Evolutionary conservation across 2,113 vertebrate genomes (phyloP).

Genomic region (Cebidichthys violaceus): DNA sequence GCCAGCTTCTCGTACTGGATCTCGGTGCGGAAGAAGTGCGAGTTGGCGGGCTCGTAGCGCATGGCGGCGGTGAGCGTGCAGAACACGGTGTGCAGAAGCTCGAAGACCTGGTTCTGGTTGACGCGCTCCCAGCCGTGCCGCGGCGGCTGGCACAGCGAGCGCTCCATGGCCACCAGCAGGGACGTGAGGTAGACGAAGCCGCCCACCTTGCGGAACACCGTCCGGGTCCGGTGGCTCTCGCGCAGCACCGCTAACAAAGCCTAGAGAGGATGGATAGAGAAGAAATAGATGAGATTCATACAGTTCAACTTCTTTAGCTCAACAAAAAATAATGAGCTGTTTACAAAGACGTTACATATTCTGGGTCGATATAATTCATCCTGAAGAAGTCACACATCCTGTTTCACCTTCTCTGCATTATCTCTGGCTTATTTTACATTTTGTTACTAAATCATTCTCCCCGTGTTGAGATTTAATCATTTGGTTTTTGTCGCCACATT

Average conservation of each 20-base stretch:
- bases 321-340: not conserved
- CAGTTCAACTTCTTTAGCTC: not conserved
- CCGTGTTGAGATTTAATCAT: not conserved
- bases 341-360: not conserved
- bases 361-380: not conserved
- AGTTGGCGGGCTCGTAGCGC: conserved; percentile 98
- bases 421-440: not conserved
- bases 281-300: rapidly evolving
- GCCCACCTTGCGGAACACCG: conserved; percentile 97
- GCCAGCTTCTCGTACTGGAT: conserved; percentile 99
- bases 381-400: not conserved
- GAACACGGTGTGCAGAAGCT: conserved; percentile 95
- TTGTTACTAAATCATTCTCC: not conserved
- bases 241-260: conserved; percentile 91
- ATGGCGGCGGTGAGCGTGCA: conserved; percentile 96
- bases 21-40: conserved; percentile 97
- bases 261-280: conserved; percentile 82
- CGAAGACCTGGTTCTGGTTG: conserved; percentile 96
- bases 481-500: conserved; percentile 9
- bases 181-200: conserved; percentile 98
- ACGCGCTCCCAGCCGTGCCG: conserved; percentile 94
- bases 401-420: not conserved
- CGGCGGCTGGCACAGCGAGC: conserved; percentile 90
- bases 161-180: conserved; percentile 96
- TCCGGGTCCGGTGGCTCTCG: conserved; percentile 96